Conservation (phyloP, 2,888 invertebrate species). For the Eupithecia abbreviata region DNA sequence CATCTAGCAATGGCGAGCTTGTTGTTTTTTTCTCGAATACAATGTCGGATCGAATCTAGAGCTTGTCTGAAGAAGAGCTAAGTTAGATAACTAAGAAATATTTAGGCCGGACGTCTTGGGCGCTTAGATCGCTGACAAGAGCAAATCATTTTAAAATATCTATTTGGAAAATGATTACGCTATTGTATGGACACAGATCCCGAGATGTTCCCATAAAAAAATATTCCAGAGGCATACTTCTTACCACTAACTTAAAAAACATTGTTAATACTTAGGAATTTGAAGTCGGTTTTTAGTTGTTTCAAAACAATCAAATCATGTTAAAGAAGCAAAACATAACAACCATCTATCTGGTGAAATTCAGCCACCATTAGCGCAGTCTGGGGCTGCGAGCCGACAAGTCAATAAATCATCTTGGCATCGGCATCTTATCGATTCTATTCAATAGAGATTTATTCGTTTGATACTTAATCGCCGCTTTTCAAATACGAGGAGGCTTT, state of each 20-base stretch:
- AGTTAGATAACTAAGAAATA: background rate
- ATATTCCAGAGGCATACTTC: too few relatives aligned
- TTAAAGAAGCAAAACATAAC: background rate
- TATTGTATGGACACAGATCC: too few relatives aligned
- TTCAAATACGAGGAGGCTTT: conserved; percentile 64
- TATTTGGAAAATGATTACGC: too few relatives aligned
- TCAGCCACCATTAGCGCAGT: conserved; percentile 49
- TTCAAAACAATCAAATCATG: too few relatives aligned
- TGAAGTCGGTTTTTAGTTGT: too few relatives aligned
- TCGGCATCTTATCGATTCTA: conserved; percentile 74
- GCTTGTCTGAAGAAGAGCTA: background rate
- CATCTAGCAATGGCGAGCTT: conserved; percentile 50
- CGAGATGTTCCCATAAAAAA: too few relatives aligned
- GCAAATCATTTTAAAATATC: too few relatives aligned
- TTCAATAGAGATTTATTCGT: conserved; percentile 72
- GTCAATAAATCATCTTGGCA: conserved; percentile 79
- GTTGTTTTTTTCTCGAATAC: conserved; percentile 24
- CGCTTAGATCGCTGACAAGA: background rate
- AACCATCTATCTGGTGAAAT: background rate
- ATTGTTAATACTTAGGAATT: too few relatives aligned
- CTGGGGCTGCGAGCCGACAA: conserved; percentile 60
- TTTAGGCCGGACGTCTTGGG: background rate
- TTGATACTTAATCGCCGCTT: conserved; percentile 62
- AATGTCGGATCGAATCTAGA: background rate
- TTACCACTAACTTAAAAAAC: too few relatives aligned